Conservation (phyloP, 2,888 invertebrate genomes). For the Stegophylla sp. region DNA sequence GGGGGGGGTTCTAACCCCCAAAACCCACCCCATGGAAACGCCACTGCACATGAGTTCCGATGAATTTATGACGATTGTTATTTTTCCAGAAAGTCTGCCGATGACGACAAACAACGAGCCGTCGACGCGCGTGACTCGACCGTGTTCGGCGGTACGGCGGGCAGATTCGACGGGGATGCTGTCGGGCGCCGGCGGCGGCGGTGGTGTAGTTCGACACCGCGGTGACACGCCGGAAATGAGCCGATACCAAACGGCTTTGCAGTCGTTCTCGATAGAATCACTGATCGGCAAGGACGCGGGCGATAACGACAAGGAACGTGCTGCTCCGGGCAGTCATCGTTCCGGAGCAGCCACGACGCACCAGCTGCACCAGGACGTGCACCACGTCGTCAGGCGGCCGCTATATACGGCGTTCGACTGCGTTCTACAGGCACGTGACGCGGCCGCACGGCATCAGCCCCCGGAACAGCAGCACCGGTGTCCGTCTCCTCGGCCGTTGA, state of each 20-base stretch:
- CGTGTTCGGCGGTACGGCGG: not conserved
- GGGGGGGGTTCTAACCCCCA: too few species aligned
- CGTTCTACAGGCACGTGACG: not conserved
- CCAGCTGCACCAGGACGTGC: not conserved
- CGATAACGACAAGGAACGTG: constrained; percentile 60
- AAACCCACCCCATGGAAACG: too few species aligned
- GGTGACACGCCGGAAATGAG: not conserved
- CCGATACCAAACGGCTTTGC: constrained; percentile 19
- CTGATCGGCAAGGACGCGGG: constrained; percentile 58
- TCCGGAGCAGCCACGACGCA: not conserved
- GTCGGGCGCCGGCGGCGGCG: not conserved
- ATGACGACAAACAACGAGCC: not conserved
- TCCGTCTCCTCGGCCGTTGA: not conserved
- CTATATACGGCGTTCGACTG: not conserved
- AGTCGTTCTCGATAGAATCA: constrained; percentile 51
- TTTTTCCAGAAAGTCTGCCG: not conserved
- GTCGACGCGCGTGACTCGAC: not conserved
- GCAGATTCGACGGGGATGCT: not conserved
- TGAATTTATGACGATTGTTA: too few species aligned
- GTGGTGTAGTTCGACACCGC: not conserved
- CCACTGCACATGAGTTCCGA: too few species aligned
- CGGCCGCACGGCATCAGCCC: not conserved
- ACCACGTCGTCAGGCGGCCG: not conserved
- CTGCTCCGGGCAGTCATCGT: too few species aligned
- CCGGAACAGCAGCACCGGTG: not conserved